These are phyloP conservation scores for Lepidonotus clava DNA, from an alignment of 2,888 invertebrate species.

Conservation along the genomic window DNA sequence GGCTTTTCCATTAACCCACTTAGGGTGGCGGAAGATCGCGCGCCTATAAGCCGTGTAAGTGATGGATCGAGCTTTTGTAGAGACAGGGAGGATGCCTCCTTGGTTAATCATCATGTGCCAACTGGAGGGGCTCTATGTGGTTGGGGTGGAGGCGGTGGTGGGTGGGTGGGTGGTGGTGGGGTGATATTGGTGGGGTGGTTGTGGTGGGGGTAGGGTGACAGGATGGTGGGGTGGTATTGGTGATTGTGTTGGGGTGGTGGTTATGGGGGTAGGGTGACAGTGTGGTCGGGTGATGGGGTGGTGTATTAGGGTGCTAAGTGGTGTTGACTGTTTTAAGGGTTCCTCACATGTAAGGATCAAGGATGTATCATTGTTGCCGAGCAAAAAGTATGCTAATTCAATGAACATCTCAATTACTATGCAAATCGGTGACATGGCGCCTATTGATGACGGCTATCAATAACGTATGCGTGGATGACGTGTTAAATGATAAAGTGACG, in stretches of 20 bases:
- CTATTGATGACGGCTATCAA: neutral
- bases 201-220: no score
- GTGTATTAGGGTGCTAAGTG: no score
- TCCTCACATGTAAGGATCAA: neutral
- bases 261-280: no score
- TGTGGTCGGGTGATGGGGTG: no score
- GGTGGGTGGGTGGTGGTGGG: no score
- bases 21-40: neutral
- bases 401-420: neutral
- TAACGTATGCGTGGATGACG: no score
- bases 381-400: neutral
- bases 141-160: no score
- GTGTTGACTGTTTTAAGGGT: neutral
- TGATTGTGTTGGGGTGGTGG: no score
- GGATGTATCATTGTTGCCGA: neutral
- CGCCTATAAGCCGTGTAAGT: constrained; percentile 8
- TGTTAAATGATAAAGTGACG: no score
- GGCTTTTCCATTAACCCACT: constrained; percentile 35
- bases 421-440: neutral
- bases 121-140: no score
- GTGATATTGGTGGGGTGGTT: no score
- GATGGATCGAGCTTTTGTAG: neutral
- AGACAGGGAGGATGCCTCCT: constrained; percentile 17
- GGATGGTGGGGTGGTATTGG: no score
- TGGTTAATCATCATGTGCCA: constrained; percentile 12